phyloP scores from a whole-genome alignment of 1,140 invertebrate species.

The Penaeus indicus region DNA sequence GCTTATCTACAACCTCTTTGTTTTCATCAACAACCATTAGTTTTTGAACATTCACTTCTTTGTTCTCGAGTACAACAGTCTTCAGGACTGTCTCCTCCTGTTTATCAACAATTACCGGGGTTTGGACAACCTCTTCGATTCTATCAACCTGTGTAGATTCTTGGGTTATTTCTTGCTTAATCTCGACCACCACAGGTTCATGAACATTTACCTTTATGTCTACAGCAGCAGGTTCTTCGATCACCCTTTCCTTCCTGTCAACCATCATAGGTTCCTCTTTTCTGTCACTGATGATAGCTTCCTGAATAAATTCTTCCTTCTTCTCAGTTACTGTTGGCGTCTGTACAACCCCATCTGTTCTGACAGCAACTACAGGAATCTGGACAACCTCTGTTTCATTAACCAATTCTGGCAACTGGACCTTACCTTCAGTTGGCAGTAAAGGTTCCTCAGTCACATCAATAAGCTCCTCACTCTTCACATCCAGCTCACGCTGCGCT shows the following conservation, averaged over 20 bases:
- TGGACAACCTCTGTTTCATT: background rate
- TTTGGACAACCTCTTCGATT: background rate
- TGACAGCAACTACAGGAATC: background rate
- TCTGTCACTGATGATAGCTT: too few species aligned
- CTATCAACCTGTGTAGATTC: background rate
- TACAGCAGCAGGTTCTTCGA: too few species aligned
- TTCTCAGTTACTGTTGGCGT: background rate
- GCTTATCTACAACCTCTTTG: too few species aligned
- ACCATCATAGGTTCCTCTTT: too few species aligned
- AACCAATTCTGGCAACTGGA: background rate
- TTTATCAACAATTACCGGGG: background rate
- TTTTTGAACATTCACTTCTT: background rate
- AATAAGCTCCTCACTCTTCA: background rate
- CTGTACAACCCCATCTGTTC: background rate
- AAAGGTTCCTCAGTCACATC: conserved; percentile 16
- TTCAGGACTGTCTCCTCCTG: background rate
- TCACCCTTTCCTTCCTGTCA: too few species aligned
- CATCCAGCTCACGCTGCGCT: conserved; percentile 14
- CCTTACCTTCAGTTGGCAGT: background rate
- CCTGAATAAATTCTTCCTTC: too few species aligned
- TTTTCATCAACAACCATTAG: background rate
- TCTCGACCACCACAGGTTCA: background rate
- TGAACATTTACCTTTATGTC: too few species aligned
- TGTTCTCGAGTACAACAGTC: too few species aligned
- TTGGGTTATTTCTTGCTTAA: background rate